Evolutionary conservation across 2,888 invertebrate genomes (phyloP), one percentile per base, ranked within the genome.

Genomic region (Agrilus biguttatus): DNA sequence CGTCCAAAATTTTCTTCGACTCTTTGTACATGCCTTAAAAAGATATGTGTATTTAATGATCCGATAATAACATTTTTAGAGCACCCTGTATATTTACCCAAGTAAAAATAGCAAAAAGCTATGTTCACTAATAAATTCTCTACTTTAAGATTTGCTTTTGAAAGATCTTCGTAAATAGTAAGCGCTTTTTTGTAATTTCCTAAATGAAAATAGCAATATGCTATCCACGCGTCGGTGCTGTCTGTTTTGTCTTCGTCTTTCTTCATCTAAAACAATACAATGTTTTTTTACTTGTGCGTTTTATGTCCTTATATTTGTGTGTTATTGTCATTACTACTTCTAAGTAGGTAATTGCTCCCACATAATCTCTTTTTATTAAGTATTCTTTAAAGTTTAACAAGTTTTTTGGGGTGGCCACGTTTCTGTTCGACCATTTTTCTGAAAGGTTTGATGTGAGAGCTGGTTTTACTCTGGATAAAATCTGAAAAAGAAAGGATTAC

Each of bases 51-150:
- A 23, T 23, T 8, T 19, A 19, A 5, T 35, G 7, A 28, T n/a
- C 7, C n/a, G 21, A 13, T 8, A 7, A 35, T 10, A 13, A 35
- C 8, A 35, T 8, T 14, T n/a, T 36, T 3, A 8, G 4, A 5
- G 10, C 13, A 13, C 21, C 21, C 21, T 38, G 34, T 36, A 8
- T 23, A 79, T 74, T 78, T 77, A 67, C 92, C 93, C 55, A 97
- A 71, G 61, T 91, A 95, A 65, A 97, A 97, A 66, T 89, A 89
- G 63, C 93, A 93, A 51, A 96, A 95, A 3, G 91, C 93, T 10
- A 92, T 69, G 63, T 92, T 92, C 28, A 85, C 72, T 39, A 73
- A 69, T 6, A 88, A 66, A 54, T 85, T 80, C 33, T 79, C 71
- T 13, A 73, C 59, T 39, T 73, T 62, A 43, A 72, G 61, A 50